Percentiles rank a stretch among this genome's conserved stretches.
Evolutionary conservation across 1,140 invertebrate genomes (phyloP).

Genomic region (Drosophila kurseongensis): DNA sequence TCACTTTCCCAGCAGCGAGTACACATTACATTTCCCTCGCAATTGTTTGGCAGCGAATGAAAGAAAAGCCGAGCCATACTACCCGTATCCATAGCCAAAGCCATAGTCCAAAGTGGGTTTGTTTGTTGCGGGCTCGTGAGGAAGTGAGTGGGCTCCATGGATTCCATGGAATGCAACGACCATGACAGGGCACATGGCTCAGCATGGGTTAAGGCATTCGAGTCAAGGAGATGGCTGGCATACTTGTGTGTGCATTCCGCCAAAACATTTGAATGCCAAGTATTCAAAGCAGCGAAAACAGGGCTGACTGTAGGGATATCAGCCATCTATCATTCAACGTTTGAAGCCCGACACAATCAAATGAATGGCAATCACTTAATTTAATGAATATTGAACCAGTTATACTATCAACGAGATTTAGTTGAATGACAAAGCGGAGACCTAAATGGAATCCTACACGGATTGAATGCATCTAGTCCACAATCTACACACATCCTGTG

Average conservation of each 20-base stretch:
- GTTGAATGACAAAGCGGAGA: conserved; percentile 32
- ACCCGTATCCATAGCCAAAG: conserved; percentile 20
- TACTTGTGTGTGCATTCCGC: conserved; percentile 38
- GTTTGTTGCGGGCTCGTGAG: conserved; percentile 27
- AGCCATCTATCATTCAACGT: conserved; percentile 40
- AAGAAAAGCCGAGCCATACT: conserved; percentile 39
- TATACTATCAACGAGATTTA: conserved; percentile 52
- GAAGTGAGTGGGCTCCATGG: conserved; percentile 32
- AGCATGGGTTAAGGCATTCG: conserved; percentile 29
- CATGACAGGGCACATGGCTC: conserved; percentile 44
- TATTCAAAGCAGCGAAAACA: conserved; percentile 39
- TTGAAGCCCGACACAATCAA: conserved; percentile 34
- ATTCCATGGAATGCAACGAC: conserved; percentile 45
- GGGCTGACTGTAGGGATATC: conserved; percentile 21
- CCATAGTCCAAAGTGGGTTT: conserved; percentile 48
- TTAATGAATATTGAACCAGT: conserved; percentile 52
- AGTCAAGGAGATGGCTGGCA: conserved; percentile 34
- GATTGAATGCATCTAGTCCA: background rate
- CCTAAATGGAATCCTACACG: conserved; percentile 24
- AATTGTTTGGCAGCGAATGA: conserved; percentile 71
- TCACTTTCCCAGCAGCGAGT: conserved; percentile 60
- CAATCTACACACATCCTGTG: conserved; percentile 17
- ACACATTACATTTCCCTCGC: conserved; percentile 54
- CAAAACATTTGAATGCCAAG: conserved; percentile 61
- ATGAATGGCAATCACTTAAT: conserved; percentile 43